These are phyloP conservation scores for Ascaphus truei DNA, from an alignment of 2,113 vertebrate species.

Conservation along the genomic window DNA sequence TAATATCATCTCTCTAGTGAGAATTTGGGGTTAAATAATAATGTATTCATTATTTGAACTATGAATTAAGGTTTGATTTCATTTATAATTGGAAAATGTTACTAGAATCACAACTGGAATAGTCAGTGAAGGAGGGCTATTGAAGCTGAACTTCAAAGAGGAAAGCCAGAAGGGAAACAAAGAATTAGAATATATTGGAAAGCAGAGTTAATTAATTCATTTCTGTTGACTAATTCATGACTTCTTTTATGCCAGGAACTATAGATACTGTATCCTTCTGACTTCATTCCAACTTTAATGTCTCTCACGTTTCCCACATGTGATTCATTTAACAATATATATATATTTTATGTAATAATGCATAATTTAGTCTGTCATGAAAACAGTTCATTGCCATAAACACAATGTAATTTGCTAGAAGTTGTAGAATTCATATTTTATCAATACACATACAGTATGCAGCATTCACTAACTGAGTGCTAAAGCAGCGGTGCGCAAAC, in stretches of 20 bases:
- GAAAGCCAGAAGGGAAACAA: slow-evolving; percentile 34
- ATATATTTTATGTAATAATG: not conserved
- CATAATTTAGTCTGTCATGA: not conserved
- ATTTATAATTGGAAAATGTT: slow-evolving; percentile 36
- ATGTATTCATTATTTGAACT: slow-evolving; percentile 32
- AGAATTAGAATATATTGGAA: slow-evolving; percentile 26
- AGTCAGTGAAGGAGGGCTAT: slow-evolving; percentile 28
- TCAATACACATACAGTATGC: no score
- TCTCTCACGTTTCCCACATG: not conserved
- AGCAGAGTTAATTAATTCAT: slow-evolving; percentile 33
- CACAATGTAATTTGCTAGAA: not conserved
- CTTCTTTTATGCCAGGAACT: slow-evolving; percentile 22
- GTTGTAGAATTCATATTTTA: not conserved
- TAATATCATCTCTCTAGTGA: not conserved
- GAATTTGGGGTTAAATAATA: slow-evolving; percentile 25
- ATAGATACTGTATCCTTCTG: slow-evolving; percentile 1
- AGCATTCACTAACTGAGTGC: no score
- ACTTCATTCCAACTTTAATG: slow-evolving; percentile 12
- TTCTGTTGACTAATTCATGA: slow-evolving; percentile 35
- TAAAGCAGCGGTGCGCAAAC: no score
- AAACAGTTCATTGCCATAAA: not conserved
- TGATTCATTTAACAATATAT: slow-evolving; percentile 6
- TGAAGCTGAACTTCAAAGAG: slow-evolving; percentile 35
- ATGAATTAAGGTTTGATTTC: slow-evolving; percentile 28
- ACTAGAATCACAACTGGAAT: slow-evolving; percentile 28